Conservation (phyloP, 2,797 vertebrate species). For the Micropoecilia bifurca region DNA sequence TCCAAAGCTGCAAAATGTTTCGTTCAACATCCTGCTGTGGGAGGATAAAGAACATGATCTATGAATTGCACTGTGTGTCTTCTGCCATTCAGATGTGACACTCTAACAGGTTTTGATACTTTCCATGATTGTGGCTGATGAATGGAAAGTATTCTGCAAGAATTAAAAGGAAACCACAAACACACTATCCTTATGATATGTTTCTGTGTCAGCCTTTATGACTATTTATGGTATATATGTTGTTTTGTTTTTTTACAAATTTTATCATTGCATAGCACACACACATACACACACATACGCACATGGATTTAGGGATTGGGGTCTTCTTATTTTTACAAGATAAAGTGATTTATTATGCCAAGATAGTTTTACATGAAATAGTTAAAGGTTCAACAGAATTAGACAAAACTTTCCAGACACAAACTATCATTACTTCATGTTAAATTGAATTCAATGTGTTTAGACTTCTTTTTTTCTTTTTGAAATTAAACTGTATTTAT, state of each 20-base stretch:
- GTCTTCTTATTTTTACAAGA: neutral
- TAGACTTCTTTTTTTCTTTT: slow-evolving; percentile 33
- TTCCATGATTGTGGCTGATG: slow-evolving; percentile 1
- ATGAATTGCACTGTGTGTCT: slow-evolving; percentile 40
- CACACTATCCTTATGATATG: neutral
- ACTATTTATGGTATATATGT: neutral
- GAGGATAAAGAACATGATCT: slow-evolving; percentile 52
- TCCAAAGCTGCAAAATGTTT: slow-evolving; percentile 39
- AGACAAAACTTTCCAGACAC: neutral
- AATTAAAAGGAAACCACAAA: neutral
- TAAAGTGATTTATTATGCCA: neutral
- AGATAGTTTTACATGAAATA: neutral
- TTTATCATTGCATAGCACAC: neutral
- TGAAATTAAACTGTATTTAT: slow-evolving; percentile 18
- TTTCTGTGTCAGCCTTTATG: neutral
- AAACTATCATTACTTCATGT: neutral
- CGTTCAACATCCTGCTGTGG: slow-evolving; percentile 52
- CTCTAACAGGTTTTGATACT: slow-evolving; percentile 9
- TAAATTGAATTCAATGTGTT: slow-evolving; percentile 12
- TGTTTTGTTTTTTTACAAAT: neutral
- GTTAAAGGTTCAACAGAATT: neutral
- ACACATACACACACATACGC: too few relatives aligned
- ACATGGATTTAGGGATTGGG: neutral
- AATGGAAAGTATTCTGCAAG: neutral
- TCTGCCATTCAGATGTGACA: slow-evolving; percentile 43